These are phyloP conservation scores for Linyphia triangularis DNA, from an alignment of 2,888 invertebrate species.

Conservation along the genomic window DNA sequence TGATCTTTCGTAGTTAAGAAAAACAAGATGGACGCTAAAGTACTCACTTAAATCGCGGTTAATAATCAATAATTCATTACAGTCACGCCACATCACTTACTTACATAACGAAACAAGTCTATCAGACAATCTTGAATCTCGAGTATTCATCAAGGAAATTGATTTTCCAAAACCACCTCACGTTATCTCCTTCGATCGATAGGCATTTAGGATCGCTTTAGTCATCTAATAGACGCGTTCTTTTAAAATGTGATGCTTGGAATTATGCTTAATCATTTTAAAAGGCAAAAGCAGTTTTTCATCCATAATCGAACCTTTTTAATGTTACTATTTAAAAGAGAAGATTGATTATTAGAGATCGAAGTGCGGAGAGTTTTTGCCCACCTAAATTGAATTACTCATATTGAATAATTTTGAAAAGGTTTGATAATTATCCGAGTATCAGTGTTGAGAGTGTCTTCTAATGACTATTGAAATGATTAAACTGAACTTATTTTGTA, in stretches of 20 bases:
- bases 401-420: neutral
- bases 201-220: neutral
- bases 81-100: slow-evolving; percentile 14
- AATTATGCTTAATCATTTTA: neutral
- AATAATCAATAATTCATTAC: slow-evolving; percentile 3
- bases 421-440: neutral
- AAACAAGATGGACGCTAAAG: neutral
- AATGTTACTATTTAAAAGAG: neutral
- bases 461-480: no score
- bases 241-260: neutral
- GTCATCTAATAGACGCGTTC: slow-evolving; percentile 1
- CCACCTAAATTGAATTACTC: neutral
- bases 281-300: neutral
- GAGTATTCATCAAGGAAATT: neutral
- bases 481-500: no score
- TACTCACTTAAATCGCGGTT: neutral
- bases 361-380: neutral
- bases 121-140: neutral
- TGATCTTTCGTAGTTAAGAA: neutral
- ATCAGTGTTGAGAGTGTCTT: no score
- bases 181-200: neutral
- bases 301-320: neutral
- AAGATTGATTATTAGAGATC: neutral
- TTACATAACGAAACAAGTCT: neutral
- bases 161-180: neutral